Percentiles rank a stretch among this genome's conserved stretches.
These are phyloP conservation scores for Mythimna ferrago DNA, from an alignment of 2,888 invertebrate genomes.

Conservation along the genomic window DNA sequence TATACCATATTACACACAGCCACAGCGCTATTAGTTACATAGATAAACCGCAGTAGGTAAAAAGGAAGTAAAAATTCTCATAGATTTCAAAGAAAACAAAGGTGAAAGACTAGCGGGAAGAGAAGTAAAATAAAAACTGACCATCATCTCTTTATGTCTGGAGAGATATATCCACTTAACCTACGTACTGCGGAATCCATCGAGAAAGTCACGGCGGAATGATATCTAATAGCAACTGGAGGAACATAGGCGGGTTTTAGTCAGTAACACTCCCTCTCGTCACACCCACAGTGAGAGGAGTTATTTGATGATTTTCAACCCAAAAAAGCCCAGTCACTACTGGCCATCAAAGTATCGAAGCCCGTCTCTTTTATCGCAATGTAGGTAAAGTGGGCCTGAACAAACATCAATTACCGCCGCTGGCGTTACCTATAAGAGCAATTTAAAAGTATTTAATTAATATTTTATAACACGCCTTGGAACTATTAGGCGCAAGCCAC, in stretches of 20 bases:
- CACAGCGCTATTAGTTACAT: too few species aligned
- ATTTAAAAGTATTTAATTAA: constrained; percentile 53
- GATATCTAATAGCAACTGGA: too few species aligned
- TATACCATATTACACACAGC: too few species aligned
- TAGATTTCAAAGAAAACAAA: neutral
- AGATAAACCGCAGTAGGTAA: neutral
- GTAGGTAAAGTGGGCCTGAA: neutral
- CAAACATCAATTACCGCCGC: constrained; percentile 24
- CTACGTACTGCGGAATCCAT: too few species aligned
- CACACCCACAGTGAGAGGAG: too few species aligned
- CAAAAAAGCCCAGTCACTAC: neutral
- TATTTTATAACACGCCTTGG: constrained; percentile 40
- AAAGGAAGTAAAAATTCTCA: neutral
- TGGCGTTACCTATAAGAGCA: constrained; percentile 18
- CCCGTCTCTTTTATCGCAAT: constrained; percentile 7
- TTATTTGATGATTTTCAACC: too few species aligned
- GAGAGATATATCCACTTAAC: neutral
- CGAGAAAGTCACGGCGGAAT: too few species aligned
- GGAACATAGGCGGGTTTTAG: too few species aligned
- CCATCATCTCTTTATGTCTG: neutral
- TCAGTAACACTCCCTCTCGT: too few species aligned
- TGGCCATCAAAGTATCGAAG: neutral
- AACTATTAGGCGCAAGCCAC: neutral
- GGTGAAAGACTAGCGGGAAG: neutral
- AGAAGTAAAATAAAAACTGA: neutral